These are phyloP conservation scores for Corythucha ciliata DNA, from an alignment of 2,888 invertebrate genomes.

Conservation along the genomic window DNA sequence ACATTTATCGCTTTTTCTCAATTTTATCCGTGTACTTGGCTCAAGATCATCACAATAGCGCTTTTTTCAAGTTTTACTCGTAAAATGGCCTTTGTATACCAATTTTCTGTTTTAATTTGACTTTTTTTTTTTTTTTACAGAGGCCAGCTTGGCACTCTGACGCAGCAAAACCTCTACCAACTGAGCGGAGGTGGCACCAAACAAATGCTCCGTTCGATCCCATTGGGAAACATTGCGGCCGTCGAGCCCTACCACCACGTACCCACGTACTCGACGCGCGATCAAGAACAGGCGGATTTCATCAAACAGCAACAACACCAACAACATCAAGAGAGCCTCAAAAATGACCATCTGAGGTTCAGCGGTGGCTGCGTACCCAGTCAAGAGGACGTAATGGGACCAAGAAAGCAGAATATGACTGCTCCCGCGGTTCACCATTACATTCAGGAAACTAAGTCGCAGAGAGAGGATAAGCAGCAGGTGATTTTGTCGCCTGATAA, in stretches of 20 bases:
- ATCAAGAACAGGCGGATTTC: conserved; percentile 24
- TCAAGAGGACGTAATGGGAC: conserved; percentile 25
- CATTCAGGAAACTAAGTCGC: conserved; percentile 28
- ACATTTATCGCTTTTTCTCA: no score
- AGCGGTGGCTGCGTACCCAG: conserved; percentile 20
- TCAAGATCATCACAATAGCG: no score
- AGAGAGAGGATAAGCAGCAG: conserved; percentile 13
- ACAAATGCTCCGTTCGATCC: conserved; percentile 34
- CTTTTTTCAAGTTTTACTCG: not conserved
- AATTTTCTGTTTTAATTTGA: not conserved
- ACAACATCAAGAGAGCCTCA: not conserved
- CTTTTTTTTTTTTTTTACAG: conserved; percentile 2
- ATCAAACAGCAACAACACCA: conserved; percentile 23
- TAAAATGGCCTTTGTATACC: not conserved
- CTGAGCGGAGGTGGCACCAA: conserved; percentile 38
- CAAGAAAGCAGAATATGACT: conserved; percentile 23
- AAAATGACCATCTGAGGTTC: not conserved
- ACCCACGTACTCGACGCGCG: conserved; percentile 43
- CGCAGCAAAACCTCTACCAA: conserved; percentile 15
- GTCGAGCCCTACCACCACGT: conserved; percentile 82
- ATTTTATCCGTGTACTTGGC: no score
- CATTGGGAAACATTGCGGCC: conserved; percentile 57
- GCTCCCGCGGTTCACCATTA: conserved; percentile 30
- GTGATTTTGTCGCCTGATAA: conserved; percentile 1
- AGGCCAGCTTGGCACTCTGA: conserved; percentile 15